phyloP scores from a whole-genome alignment of 2,113 vertebrate species.

The Tapirus terrestris region DNA sequence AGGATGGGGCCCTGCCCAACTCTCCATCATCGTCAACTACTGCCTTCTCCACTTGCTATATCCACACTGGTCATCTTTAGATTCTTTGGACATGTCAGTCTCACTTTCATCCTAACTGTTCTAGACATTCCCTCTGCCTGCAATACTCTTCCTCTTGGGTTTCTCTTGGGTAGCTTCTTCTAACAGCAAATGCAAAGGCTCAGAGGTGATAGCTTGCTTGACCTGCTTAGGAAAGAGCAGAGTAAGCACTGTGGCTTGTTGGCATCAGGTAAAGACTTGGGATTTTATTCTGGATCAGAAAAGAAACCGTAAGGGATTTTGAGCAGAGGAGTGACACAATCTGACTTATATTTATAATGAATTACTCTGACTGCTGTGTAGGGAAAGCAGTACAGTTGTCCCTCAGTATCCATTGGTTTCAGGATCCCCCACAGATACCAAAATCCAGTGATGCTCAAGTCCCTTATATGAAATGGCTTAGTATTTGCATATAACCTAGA shows the following conservation, averaged over 20 bases:
- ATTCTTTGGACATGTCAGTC: not conserved
- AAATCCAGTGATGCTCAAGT: no score
- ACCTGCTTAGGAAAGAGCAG: not conserved
- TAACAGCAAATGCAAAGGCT: not conserved
- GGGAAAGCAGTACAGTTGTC: not conserved
- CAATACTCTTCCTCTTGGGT: not conserved
- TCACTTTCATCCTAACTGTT: not conserved
- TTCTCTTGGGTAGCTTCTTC: not conserved
- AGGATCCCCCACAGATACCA: no score
- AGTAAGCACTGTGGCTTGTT: not conserved
- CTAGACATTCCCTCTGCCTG: not conserved
- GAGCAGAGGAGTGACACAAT: not conserved
- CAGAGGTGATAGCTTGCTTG: not conserved
- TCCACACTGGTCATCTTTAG: not conserved
- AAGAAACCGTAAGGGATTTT: not conserved
- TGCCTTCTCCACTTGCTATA: not conserved
- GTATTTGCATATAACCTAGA: no score
- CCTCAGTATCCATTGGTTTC: no score
- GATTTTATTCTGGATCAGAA: conserved; percentile 11
- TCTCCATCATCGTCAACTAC: not conserved
- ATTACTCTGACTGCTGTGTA: not conserved
- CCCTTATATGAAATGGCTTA: no score
- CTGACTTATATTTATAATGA: not conserved
- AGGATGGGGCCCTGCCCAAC: not conserved
- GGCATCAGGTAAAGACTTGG: not conserved